Evolutionary conservation across 2,888 invertebrate genomes (phyloP), one percentile per base, ranked within the genome.

Genomic region (Anaspis maculata): DNA sequence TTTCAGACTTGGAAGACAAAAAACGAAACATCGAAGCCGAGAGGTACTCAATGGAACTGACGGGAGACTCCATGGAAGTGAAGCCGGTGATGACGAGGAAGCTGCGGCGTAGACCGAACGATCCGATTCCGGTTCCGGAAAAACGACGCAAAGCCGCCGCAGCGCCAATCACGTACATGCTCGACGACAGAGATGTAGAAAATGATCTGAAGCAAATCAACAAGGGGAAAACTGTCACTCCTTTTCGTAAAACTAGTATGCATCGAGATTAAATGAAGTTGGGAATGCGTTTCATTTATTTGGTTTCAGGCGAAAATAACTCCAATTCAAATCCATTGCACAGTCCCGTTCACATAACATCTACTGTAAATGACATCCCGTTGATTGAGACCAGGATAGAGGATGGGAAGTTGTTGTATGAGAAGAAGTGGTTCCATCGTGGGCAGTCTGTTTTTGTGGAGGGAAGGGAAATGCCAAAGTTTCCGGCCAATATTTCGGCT

Each of bases 71-170:
- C 2, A 83, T 78, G 72, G 87, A 87, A 72, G 83, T 87, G n/a
- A 95, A 95, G 58, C 91, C 95, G 7, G 87, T 88, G n/a, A 86
- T 92, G 70, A 96, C 95, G 15, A 74, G 96, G 14, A 96, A 95
- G 64, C 68, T 96, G 14, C 71, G 96, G 3, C 73, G 95, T 39
- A 74, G 96, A 13, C 94, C 94, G 0, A 95, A 96, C 63, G 95
- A 95, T 63, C 95, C 95, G 0, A 74, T 88, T 24, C 94, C 92
- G 3, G 78, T 83, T 39, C 87, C 88, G 4, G 79, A 88, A 54
- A 92, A 94, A 64, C 77, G 94, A 2, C 72, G 94, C 32, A 85
- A 90, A 57, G 81, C 85, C 3, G 83, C 84, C 3, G 80, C 86
- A 2, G 77, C 80, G 25, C 87, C 89, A 15, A 74, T 95, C n/a